phyloP scores from a whole-genome alignment of 1,140 invertebrate genomes.

The Piezodorus guildinii region DNA sequence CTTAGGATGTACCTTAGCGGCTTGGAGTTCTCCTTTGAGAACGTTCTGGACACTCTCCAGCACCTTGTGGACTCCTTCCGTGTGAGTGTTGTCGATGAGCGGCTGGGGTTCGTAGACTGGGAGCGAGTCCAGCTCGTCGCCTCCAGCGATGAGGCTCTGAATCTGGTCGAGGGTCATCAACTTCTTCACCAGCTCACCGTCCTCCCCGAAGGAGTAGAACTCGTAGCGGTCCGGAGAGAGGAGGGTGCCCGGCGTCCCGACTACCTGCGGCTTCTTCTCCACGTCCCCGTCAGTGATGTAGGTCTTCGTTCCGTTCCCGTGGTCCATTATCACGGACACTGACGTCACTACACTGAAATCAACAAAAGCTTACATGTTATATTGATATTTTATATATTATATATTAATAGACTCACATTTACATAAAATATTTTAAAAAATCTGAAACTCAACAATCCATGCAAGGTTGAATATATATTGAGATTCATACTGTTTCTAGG shows the following conservation, averaged over 20 bases:
- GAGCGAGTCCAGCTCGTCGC: constrained; percentile 40
- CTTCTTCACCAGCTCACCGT: constrained; percentile 63
- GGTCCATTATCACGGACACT: constrained; percentile 47
- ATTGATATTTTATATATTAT: too few relatives aligned
- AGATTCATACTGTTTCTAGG: too few relatives aligned
- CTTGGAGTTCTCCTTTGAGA: constrained; percentile 60
- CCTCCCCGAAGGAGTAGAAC: constrained; percentile 72
- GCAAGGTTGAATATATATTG: too few relatives aligned
- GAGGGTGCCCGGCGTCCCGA: constrained; percentile 60
- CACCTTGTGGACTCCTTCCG: constrained; percentile 61
- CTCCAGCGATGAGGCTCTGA: constrained; percentile 65
- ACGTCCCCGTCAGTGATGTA: constrained; percentile 48
- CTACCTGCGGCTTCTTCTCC: constrained; percentile 31
- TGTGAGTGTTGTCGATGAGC: constrained; percentile 30
- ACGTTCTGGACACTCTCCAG: constrained; percentile 71
- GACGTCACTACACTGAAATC: constrained; percentile 45
- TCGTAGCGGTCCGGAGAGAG: constrained; percentile 66
- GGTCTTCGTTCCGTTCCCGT: constrained; percentile 40
- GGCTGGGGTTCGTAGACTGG: constrained; percentile 29
- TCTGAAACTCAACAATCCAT: too few relatives aligned
- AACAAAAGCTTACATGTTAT: too few relatives aligned
- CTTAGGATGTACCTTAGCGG: constrained; percentile 45
- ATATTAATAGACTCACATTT: too few relatives aligned
- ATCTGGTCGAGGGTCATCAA: constrained; percentile 74
- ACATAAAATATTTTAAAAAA: too few relatives aligned